A percentile compares a stretch with the other conserved stretches of the same genome.
Evolutionary conservation across 2,888 invertebrate species (phyloP).

Genomic region (Epistrophe grossulariae): DNA sequence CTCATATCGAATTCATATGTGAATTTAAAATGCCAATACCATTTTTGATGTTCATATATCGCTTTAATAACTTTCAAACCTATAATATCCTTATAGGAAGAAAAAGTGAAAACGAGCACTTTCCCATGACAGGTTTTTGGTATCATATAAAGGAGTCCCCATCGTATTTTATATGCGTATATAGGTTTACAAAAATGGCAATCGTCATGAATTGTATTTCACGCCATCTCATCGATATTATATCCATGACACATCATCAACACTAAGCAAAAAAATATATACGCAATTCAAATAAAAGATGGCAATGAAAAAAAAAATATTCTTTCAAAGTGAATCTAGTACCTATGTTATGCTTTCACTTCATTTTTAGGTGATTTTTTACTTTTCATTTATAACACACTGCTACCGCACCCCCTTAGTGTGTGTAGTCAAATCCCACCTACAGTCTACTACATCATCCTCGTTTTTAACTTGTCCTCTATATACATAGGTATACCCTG

Average conservation of each 20-base stretch:
- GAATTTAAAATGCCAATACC: slow-evolving; percentile 15
- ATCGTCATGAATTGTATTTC: slow-evolving; percentile 65
- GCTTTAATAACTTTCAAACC: slow-evolving; percentile 7
- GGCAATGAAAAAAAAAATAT: neutral
- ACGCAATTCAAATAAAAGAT: slow-evolving; percentile 35
- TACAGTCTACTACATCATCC: neutral
- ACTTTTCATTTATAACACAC: neutral
- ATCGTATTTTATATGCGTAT: neutral
- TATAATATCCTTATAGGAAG: slow-evolving; percentile 19
- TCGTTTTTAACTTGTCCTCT: neutral
- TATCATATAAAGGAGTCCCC: slow-evolving; percentile 11
- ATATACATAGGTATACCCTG: neutral
- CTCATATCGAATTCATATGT: slow-evolving; percentile 30
- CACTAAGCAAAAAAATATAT: slow-evolving; percentile 48
- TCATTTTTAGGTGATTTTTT: slow-evolving; percentile 32
- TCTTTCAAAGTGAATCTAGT: slow-evolving; percentile 15
- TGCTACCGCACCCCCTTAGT: neutral
- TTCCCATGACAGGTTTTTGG: slow-evolving; percentile 11
- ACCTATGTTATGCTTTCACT: slow-evolving; percentile 39
- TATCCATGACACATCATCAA: slow-evolving; percentile 60
- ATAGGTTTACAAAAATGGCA: slow-evolving; percentile 43
- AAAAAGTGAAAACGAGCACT: slow-evolving; percentile 38
- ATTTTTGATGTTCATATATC: slow-evolving; percentile 3
- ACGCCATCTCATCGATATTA: slow-evolving; percentile 56
- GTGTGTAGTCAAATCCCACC: neutral